A percentile compares a stretch with the other conserved stretches of the same genome.
Conservation (phyloP, 2,888 invertebrate species). For the Drosophila trichaetosa region DNA sequence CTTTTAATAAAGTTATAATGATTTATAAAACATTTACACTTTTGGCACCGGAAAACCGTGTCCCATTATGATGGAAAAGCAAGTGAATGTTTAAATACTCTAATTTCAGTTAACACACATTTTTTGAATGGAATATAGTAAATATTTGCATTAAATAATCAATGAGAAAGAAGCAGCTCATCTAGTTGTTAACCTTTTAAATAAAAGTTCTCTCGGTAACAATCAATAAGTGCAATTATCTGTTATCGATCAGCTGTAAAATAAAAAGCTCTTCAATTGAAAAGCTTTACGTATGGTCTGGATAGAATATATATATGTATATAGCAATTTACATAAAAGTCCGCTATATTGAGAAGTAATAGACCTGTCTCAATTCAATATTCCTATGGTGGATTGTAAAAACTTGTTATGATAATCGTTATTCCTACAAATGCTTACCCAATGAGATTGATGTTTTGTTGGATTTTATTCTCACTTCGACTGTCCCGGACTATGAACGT, state of each 20-base stretch:
- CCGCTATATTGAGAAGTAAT: constrained; percentile 11
- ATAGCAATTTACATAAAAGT: neutral
- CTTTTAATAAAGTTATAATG: neutral
- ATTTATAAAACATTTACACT: no score
- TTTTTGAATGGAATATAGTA: neutral
- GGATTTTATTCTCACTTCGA: constrained; percentile 21
- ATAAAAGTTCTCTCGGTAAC: neutral
- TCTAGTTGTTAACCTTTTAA: neutral
- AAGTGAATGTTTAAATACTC: neutral
- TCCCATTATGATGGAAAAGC: neutral
- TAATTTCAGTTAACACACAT: neutral
- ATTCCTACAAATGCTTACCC: constrained; percentile 1
- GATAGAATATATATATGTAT: neutral
- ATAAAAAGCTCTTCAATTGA: constrained; percentile 9
- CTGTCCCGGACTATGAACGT: constrained; percentile 32
- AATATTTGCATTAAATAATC: neutral
- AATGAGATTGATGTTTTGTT: neutral
- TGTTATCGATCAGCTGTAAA: constrained; percentile 9
- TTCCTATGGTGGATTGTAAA: constrained; percentile 17
- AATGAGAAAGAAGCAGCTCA: neutral
- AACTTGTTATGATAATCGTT: constrained; percentile 42
- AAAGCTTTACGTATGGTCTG: constrained; percentile 8
- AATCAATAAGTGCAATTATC: neutral
- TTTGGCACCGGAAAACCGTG: constrained; percentile 17
- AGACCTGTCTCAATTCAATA: constrained; percentile 5